Percentiles rank a stretch among this genome's conserved stretches.
Evolutionary conservation across 2,113 vertebrate genomes (phyloP).

Genomic region (Rhinoptilus africanus): DNA sequence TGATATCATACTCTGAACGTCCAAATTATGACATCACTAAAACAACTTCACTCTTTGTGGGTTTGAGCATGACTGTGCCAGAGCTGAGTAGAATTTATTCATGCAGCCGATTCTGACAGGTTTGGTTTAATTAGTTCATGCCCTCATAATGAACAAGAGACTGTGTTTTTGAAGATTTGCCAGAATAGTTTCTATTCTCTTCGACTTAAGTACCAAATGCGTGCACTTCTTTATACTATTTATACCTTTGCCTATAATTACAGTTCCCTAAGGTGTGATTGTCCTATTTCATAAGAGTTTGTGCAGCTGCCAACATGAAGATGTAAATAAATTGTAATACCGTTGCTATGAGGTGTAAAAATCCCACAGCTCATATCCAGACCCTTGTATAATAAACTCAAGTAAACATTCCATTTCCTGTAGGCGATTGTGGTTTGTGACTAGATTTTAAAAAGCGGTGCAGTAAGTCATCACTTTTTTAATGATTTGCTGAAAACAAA

Average conservation of each 20-base stretch:
- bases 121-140: constrained; percentile 81
- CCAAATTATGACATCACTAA: constrained; percentile 85
- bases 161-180: constrained; percentile 74
- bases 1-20: constrained; percentile 78
- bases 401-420: constrained; percentile 96
- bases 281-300: constrained; percentile 89
- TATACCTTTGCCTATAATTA: constrained; percentile 88
- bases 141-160: constrained; percentile 74
- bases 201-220: constrained; percentile 77
- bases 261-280: constrained; percentile 86
- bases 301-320: constrained; percentile 89
- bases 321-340: constrained; percentile 97
- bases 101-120: constrained; percentile 73
- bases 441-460: constrained; percentile 79
- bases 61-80: constrained; percentile 67
- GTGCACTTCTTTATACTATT: constrained; percentile 78
- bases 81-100: constrained; percentile 74
- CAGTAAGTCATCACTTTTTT: constrained; percentile 78
- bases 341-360: constrained; percentile 87
- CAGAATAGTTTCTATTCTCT: constrained; percentile 80
- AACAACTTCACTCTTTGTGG: constrained; percentile 79
- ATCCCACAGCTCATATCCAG: constrained; percentile 85
- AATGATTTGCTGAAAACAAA: constrained; percentile 80
- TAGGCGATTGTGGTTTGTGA: constrained; percentile 84
- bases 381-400: constrained; percentile 88